These are phyloP conservation scores for Atrichornis clamosus DNA, from an alignment of 2,113 vertebrate species.

Conservation along the genomic window DNA sequence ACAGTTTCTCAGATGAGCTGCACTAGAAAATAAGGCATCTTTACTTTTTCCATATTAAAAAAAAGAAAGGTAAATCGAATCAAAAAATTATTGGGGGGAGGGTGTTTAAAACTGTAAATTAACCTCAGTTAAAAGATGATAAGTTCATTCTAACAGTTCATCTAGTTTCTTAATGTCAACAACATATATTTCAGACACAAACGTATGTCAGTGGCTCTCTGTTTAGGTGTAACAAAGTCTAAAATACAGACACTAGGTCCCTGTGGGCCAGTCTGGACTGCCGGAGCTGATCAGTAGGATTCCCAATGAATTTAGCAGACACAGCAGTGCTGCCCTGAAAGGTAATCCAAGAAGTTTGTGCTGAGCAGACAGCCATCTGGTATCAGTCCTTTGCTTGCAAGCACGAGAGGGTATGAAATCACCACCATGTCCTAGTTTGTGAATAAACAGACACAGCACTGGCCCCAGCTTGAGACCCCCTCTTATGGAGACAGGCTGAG, in stretches of 20 bases:
- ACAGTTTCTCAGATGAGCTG: neutral
- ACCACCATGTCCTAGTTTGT: rapidly evolving
- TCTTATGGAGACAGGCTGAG: neutral
- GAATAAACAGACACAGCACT: neutral
- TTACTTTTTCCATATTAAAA: neutral
- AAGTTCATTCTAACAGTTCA: neutral
- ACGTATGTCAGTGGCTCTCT: neutral
- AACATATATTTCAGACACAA: neutral
- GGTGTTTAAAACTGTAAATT: neutral
- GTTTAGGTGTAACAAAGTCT: neutral
- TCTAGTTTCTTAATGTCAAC: neutral
- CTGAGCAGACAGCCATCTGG: neutral
- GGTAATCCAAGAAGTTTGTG: neutral
- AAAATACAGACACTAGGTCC: neutral
- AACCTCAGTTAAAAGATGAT: neutral
- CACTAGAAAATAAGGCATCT: neutral
- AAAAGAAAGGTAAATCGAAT: neutral
- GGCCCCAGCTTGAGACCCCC: neutral
- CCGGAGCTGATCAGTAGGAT: neutral
- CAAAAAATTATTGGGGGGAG: rapidly evolving
- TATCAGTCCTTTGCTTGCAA: neutral
- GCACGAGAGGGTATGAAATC: neutral
- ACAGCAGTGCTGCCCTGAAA: neutral
- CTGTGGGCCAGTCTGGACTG: neutral
- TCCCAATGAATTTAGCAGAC: neutral